Percentiles rank a stretch among this genome's conserved stretches.
Conservation (phyloP, 2,113 vertebrate genomes). For the Callipepla squamata region DNA sequence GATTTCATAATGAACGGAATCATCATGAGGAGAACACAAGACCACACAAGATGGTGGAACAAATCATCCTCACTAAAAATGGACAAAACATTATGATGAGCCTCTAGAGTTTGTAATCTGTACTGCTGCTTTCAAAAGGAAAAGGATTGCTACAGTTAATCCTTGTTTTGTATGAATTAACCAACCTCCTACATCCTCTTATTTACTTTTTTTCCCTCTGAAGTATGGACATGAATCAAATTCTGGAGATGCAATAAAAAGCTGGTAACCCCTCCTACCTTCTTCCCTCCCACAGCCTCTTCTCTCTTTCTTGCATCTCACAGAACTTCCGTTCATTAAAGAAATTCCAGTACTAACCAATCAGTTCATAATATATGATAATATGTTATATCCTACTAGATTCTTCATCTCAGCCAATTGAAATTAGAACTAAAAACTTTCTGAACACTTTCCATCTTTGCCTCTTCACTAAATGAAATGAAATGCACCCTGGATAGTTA, state of each 20-base stretch:
- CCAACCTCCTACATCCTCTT: not conserved
- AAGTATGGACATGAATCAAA: not conserved
- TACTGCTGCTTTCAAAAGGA: not conserved
- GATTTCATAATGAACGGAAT: not conserved
- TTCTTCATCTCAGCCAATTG: not conserved
- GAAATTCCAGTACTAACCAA: not conserved
- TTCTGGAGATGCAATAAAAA: not conserved
- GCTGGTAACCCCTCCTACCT: not conserved
- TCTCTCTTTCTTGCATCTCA: not conserved
- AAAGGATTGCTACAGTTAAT: not conserved
- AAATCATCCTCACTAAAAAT: not conserved
- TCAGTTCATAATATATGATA: not conserved
- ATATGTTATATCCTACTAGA: not conserved
- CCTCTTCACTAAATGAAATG: rapidly evolving
- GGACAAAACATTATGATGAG: not conserved
- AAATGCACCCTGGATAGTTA: not conserved
- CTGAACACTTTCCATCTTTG: not conserved
- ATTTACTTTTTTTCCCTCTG: not conserved
- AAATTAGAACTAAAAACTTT: not conserved
- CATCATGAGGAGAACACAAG: not conserved
- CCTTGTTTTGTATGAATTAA: not conserved
- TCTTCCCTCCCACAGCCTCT: not conserved
- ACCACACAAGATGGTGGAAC: not conserved
- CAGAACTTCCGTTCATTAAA: not conserved
- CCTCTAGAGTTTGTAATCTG: not conserved